Base-by-base conservation (phyloP, 2,888 invertebrate genomes). In the Thecocarcelia acutangulata region DNA sequence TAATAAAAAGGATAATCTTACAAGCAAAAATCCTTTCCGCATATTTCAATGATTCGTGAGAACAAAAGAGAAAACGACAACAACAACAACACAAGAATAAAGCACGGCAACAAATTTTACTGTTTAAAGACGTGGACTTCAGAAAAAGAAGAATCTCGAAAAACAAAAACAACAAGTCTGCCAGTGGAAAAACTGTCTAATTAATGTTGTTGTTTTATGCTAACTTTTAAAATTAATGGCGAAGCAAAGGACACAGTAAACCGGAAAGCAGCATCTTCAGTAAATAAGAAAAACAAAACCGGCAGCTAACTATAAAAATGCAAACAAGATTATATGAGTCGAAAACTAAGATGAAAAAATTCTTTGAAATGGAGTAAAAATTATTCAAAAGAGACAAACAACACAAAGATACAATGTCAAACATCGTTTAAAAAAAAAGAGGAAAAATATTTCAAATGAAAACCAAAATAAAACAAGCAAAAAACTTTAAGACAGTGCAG, bases 1-100 rank as follows among this genome's bases (percentile, higher is more conserved):
- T 82, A 82, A 82, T 78, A 78, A 78, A 77, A 82, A 74, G 77
- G 78, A 82, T 82, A 82, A 77, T 78, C 68, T 82, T 78, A 69
- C 77, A 68, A 73, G 63, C 66, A 76, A 11, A 73, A 73, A 78
- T 69, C 73, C 73, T 59, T 77, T 78, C 64, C 63, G 74, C 63
- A 77, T 73, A 56, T 76, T 77, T 63, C 63, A 77, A 56, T 63
- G 50, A 44, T 80, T 54, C 21, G 56, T 28, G 24, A 28, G 17
- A 80, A 61, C 56, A 48, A 17, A 72, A 42, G 24, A 48, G 33
- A 2, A 40, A 24, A 12, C n/a, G n/a, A n/a, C n/a, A n/a, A n/a
- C n/a, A n/a, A n/a, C n/a, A 8, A 54, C 13, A 73, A 24, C 12
- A 3, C 44, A 17, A 33, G 8, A 48, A 37, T n/a, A 48, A 72